Percentiles rank a stretch among this genome's conserved stretches.
These are phyloP conservation scores for Lepidothrix coronata DNA, from an alignment of 2,113 vertebrate species.

Conservation along the genomic window DNA sequence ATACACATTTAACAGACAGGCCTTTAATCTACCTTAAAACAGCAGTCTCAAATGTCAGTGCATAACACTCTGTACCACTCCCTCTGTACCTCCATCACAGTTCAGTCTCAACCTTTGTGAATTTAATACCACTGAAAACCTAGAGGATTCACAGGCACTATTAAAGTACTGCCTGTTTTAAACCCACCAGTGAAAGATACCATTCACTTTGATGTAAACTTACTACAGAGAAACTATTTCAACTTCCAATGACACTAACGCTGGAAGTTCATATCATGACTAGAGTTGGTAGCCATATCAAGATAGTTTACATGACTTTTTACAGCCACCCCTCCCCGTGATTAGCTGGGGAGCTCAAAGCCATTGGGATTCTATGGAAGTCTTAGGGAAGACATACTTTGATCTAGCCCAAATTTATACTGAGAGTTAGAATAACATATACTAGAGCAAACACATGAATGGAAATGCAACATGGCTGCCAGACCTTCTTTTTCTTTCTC, in stretches of 20 bases:
- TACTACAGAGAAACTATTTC: neutral
- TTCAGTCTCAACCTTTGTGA: neutral
- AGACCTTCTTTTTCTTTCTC: neutral
- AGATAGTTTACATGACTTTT: neutral
- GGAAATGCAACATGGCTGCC: neutral
- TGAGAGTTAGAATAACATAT: neutral
- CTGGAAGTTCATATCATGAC: neutral
- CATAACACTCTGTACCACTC: neutral
- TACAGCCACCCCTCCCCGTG: neutral
- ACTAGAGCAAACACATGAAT: neutral
- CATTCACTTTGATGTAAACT: neutral
- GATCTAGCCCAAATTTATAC: neutral
- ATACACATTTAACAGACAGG: neutral
- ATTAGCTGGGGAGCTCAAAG: neutral
- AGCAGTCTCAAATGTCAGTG: neutral
- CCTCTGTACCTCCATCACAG: neutral
- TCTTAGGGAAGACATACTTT: neutral
- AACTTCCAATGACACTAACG: neutral
- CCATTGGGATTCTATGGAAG: neutral
- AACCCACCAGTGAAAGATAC: neutral
- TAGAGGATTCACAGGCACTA: neutral
- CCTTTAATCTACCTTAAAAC: neutral
- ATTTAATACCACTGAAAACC: neutral
- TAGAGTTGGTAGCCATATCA: neutral
- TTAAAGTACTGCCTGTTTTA: neutral